A percentile compares a stretch with the other conserved stretches of the same genome.
phyloP scores from a whole-genome alignment of 2,888 invertebrate species.

The Capitulum mitella region DNA sequence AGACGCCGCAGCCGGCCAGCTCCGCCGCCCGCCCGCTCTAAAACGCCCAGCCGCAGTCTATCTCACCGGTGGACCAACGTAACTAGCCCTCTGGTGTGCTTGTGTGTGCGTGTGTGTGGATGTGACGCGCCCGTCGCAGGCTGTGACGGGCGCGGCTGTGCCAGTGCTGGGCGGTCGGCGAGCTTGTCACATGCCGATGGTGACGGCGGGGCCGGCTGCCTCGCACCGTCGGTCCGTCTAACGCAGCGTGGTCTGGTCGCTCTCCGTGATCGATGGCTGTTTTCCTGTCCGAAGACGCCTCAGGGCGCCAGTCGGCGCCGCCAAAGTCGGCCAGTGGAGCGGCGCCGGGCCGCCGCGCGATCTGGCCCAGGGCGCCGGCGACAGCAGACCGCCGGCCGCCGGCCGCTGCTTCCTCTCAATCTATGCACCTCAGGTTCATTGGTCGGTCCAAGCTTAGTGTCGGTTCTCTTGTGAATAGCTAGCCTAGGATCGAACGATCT shows the following conservation, averaged over 20 bases:
- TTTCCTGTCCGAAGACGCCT: background rate
- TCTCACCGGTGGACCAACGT: conserved; percentile 21
- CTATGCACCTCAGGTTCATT: conserved; percentile 21
- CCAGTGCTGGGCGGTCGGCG: too few relatives aligned
- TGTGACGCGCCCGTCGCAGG: background rate
- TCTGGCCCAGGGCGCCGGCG: background rate
- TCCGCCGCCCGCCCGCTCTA: background rate
- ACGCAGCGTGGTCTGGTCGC: too few relatives aligned
- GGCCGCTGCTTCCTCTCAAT: conserved; percentile 4
- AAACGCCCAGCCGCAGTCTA: background rate
- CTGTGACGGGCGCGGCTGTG: background rate
- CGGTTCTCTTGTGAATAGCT: background rate
- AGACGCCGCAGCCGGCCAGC: background rate
- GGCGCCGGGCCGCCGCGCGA: too few relatives aligned
- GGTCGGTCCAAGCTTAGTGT: conserved; percentile 16
- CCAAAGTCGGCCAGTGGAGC: background rate
- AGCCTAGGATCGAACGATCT: background rate
- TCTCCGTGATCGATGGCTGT: conserved; percentile 18
- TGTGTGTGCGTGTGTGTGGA: background rate
- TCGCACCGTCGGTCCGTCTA: background rate
- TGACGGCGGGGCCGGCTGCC: background rate
- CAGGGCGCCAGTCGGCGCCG: background rate
- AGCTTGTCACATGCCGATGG: too few relatives aligned
- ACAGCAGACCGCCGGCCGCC: background rate
- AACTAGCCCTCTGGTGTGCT: background rate